A percentile compares a stretch with the other conserved stretches of the same genome.
phyloP scores from a whole-genome alignment of 1,140 invertebrate species.

The Sycophaga agraensis region DNA sequence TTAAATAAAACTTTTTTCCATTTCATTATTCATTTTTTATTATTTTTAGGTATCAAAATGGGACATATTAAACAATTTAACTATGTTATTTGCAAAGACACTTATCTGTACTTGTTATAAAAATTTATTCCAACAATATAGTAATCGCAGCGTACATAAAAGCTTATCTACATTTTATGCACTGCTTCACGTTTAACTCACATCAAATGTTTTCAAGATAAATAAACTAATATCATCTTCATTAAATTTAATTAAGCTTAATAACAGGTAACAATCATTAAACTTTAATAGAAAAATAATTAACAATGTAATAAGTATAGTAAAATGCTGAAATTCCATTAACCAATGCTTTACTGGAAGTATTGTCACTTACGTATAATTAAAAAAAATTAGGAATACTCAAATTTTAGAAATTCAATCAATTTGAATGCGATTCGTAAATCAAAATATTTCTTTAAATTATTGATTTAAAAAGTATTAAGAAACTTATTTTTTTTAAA shows the following conservation, averaged over 20 bases:
- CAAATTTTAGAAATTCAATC: neutral
- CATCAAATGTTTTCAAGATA: neutral
- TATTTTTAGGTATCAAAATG: too few species aligned
- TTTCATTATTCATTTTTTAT: too few species aligned
- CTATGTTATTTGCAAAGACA: too few species aligned
- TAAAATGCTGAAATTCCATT: constrained; percentile 7
- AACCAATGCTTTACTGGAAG: constrained; percentile 7
- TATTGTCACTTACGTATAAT: neutral
- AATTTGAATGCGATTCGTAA: too few species aligned
- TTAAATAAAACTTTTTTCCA: too few species aligned
- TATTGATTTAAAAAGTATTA: neutral
- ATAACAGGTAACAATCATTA: constrained; percentile 14
- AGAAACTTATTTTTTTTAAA: neutral
- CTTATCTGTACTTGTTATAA: constrained; percentile 8
- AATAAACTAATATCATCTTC: constrained; percentile 2
- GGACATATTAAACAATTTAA: too few species aligned
- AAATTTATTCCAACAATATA: constrained; percentile 14
- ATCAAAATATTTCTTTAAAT: neutral
- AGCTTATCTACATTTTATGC: neutral
- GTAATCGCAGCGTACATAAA: constrained; percentile 1
- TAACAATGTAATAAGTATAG: constrained; percentile 8
- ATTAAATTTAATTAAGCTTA: constrained; percentile 1
- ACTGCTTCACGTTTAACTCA: neutral
- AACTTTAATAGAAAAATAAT: constrained; percentile 21
- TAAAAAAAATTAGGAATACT: neutral